phyloP scores from a whole-genome alignment of 2,888 invertebrate genomes.

The Drosophila meridiana region DNA sequence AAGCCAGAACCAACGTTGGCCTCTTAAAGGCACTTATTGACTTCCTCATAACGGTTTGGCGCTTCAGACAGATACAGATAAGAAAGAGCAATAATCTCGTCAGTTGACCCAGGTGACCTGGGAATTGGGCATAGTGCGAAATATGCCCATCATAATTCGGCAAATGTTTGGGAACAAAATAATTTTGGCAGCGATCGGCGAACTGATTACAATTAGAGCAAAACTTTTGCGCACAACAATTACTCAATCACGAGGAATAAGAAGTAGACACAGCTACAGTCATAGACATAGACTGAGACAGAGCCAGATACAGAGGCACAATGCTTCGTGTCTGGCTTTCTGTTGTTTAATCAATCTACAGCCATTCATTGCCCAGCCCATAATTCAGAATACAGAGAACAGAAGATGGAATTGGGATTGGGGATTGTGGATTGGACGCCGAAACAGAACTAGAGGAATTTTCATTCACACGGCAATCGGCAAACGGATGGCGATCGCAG shows the following conservation, averaged over 20 bases:
- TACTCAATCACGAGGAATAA: conserved; percentile 53
- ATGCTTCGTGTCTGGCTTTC: conserved; percentile 30
- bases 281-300: background rate
- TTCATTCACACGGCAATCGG: conserved; percentile 66
- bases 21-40: conserved; percentile 41
- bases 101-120: conserved; percentile 33
- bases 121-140: conserved; percentile 28
- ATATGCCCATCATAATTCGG: conserved; percentile 32
- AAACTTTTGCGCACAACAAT: conserved; percentile 52
- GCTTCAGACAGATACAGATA: conserved; percentile 55
- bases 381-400: conserved; percentile 22
- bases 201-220: conserved; percentile 71
- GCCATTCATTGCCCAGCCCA: conserved; percentile 19
- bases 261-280: background rate
- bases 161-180: conserved; percentile 46
- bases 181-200: conserved; percentile 62
- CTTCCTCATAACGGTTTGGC: conserved; percentile 60
- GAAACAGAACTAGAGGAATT: conserved; percentile 29
- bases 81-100: conserved; percentile 61
- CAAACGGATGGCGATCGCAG: conserved; percentile 65
- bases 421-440: conserved; percentile 14
- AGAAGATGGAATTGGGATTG: conserved; percentile 25
- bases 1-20: conserved; percentile 24
- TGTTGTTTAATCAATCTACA: conserved; percentile 59
- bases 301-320: background rate